phyloP scores from a whole-genome alignment of 2,113 vertebrate genomes.

The Sylvietta virens region DNA sequence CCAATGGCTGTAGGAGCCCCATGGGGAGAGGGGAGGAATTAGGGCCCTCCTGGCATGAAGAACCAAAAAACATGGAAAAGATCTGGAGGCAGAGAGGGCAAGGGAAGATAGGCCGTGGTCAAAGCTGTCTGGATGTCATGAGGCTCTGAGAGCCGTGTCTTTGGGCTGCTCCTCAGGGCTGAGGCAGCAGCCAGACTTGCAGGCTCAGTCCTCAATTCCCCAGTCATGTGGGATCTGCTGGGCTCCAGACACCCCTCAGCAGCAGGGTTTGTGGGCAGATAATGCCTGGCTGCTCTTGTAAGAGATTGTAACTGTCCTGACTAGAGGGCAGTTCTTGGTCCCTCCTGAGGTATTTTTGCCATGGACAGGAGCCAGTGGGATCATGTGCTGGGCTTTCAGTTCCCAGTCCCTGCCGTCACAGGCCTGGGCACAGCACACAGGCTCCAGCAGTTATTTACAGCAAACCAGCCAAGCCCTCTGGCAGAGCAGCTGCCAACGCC shows the following conservation, averaged over 20 bases:
- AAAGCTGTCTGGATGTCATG: background rate
- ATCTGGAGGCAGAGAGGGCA: background rate
- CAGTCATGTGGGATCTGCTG: background rate
- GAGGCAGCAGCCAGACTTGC: background rate
- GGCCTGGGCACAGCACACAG: background rate
- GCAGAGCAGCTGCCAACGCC: background rate
- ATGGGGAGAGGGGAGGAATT: background rate
- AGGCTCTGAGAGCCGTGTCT: background rate
- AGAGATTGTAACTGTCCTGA: background rate
- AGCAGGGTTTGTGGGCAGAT: background rate
- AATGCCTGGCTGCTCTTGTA: background rate
- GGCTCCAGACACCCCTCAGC: background rate
- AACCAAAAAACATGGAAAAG: background rate
- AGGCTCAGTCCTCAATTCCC: background rate
- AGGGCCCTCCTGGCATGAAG: background rate
- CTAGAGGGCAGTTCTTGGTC: background rate
- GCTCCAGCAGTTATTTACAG: constrained; percentile 46
- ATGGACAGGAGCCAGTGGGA: constrained; percentile 8
- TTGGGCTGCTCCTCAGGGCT: background rate
- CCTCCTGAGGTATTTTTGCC: background rate
- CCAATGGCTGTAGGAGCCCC: background rate
- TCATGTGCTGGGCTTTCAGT: constrained; percentile 4
- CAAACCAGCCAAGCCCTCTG: constrained; percentile 18
- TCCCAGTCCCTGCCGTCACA: background rate
- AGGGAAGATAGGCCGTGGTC: background rate